Percentiles rank a stretch among this genome's conserved stretches.
phyloP scores from a whole-genome alignment of 2,888 invertebrate genomes.

The Synergus itoensis region DNA sequence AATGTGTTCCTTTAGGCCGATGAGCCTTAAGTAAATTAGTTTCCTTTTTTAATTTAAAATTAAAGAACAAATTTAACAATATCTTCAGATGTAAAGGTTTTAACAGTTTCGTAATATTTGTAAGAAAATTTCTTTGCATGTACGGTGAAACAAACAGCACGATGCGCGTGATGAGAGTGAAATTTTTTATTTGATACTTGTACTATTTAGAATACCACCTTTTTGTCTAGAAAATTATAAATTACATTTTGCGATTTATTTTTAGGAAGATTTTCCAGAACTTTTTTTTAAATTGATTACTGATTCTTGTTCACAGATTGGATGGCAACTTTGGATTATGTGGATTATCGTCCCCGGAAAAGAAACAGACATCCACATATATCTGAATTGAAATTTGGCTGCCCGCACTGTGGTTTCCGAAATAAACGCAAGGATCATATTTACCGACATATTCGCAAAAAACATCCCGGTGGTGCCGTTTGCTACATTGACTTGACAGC shows the following conservation, averaged over 20 bases:
- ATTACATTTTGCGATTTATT: background rate
- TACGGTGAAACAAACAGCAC: too few species aligned
- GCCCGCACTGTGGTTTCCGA: slow-evolving; percentile 72
- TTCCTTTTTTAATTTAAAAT: too few species aligned
- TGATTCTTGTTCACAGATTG: slow-evolving; percentile 55
- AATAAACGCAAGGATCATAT: slow-evolving; percentile 73
- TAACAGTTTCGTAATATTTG: too few species aligned
- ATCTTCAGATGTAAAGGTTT: too few species aligned
- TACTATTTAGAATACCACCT: background rate
- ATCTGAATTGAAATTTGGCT: slow-evolving; percentile 70
- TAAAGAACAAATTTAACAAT: too few species aligned
- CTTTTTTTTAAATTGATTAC: background rate
- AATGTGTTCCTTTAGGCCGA: too few species aligned
- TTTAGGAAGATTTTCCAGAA: background rate
- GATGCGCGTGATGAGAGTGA: too few species aligned
- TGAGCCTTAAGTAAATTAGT: too few species aligned
- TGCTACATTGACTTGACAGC: slow-evolving; percentile 62
- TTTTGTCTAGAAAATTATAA: background rate
- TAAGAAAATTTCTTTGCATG: too few species aligned
- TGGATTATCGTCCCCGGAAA: slow-evolving; percentile 51
- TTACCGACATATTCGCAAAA: slow-evolving; percentile 70
- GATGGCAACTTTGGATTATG: slow-evolving; percentile 47
- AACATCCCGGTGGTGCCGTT: slow-evolving; percentile 65
- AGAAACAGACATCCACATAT: slow-evolving; percentile 32
- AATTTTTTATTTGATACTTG: background rate